Percentiles rank a stretch among this genome's conserved stretches.
Conservation (phyloP, 2,888 invertebrate genomes). For the Leptopilina drosophilae region DNA sequence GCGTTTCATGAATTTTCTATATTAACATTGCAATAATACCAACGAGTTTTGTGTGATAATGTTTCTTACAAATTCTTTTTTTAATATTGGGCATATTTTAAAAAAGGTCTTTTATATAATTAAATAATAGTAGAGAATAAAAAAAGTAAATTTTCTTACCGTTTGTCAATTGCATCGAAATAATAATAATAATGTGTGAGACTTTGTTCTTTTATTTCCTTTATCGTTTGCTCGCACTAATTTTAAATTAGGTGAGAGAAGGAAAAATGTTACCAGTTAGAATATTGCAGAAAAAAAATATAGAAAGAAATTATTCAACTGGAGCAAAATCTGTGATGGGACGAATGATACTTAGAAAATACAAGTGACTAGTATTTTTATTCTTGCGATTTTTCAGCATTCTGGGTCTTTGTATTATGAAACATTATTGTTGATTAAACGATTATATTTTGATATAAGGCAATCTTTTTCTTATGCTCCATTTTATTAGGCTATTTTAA, state of each 20-base stretch:
- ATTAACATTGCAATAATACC: background rate
- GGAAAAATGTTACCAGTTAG: conserved; percentile 3
- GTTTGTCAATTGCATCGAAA: conserved; percentile 26
- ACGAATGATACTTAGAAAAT: conserved; percentile 6
- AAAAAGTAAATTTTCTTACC: conserved; percentile 33
- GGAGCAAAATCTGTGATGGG: conserved; percentile 27
- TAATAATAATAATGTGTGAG: background rate
- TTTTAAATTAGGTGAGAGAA: conserved; percentile 14
- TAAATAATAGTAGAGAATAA: background rate
- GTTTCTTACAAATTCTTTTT: background rate
- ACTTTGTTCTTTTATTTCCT: conserved; percentile 1
- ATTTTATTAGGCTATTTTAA: background rate
- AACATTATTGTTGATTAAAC: conserved; percentile 33
- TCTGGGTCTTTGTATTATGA: conserved; percentile 22
- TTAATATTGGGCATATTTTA: conserved; percentile 5
- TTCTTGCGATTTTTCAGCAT: background rate
- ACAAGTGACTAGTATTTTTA: conserved; percentile 28
- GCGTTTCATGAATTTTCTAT: conserved; percentile 10
- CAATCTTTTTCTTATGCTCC: background rate
- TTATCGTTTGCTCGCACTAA: conserved; percentile 19
- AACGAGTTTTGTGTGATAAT: conserved; percentile 10
- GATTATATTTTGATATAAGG: conserved; percentile 38
- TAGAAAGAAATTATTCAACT: background rate
- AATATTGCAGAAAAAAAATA: background rate
- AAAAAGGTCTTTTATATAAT: conserved; percentile 32